Evolutionary conservation across 2,888 invertebrate genomes (phyloP).

Genomic region (Eupithecia tripunctaria): DNA sequence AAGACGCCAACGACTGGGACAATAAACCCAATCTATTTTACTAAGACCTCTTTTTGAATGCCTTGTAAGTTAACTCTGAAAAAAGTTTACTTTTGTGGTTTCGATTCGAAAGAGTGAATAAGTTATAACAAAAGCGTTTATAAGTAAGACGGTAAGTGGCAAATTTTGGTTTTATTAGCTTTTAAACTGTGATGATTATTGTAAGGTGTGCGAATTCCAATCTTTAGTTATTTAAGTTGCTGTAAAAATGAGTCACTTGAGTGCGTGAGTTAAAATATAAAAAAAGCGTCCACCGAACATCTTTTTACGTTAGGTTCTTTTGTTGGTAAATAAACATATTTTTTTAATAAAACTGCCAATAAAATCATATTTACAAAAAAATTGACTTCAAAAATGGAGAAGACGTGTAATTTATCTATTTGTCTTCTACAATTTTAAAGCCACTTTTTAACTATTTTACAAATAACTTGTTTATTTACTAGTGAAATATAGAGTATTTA

Average conservation of each 20-base stretch:
- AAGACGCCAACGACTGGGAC: background rate
- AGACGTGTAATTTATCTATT: background rate
- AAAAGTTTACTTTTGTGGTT: background rate
- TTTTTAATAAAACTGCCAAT: constrained; percentile 33
- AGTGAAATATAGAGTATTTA: constrained; percentile 40
- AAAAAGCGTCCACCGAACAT: constrained; percentile 59
- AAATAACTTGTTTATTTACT: constrained; percentile 45
- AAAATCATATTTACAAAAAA: constrained; percentile 1
- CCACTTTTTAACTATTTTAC: constrained; percentile 20
- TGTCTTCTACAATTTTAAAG: background rate
- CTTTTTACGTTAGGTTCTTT: constrained; percentile 34
- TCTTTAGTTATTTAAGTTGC: constrained; percentile 30
- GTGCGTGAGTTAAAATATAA: constrained; percentile 25
- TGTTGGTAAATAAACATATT: constrained; percentile 47
- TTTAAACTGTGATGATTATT: constrained; percentile 61
- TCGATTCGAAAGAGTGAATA: background rate
- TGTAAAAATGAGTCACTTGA: constrained; percentile 22
- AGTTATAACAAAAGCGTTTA: constrained; percentile 12
- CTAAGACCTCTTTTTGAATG: background rate
- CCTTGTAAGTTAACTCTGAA: background rate
- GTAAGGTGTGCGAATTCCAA: constrained; percentile 48
- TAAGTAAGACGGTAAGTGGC: constrained; percentile 32
- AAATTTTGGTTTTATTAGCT: constrained; percentile 48
- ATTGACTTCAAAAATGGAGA: constrained; percentile 12
- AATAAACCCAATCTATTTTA: background rate